A percentile compares a stretch with the other conserved stretches of the same genome.
Conservation (phyloP, 2,113 vertebrate species). For the Tursiops truncatus region DNA sequence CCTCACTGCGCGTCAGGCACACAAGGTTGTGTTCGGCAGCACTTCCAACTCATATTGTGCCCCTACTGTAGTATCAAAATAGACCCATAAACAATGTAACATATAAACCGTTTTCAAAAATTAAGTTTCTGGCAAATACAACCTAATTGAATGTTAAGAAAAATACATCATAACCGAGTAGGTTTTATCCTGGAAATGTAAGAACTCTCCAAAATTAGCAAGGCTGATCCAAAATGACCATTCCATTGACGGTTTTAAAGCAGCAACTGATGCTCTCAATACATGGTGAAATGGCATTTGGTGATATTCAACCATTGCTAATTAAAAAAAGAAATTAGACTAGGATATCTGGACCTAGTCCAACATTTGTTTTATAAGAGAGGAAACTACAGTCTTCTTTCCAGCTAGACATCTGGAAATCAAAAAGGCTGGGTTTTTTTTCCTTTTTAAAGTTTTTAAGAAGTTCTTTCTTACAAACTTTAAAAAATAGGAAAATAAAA, state of each 20-base stretch:
- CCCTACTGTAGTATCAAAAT: neutral
- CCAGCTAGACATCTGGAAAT: neutral
- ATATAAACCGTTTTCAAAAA: neutral
- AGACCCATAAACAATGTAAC: neutral
- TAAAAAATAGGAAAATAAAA: neutral
- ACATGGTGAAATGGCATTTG: neutral
- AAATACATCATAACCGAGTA: neutral
- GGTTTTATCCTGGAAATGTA: neutral
- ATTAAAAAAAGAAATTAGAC: neutral
- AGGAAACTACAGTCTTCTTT: neutral
- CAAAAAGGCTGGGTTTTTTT: neutral
- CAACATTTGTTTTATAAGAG: neutral
- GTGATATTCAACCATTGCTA: neutral
- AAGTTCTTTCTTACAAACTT: neutral
- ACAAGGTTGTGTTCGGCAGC: neutral
- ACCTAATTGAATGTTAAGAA: neutral
- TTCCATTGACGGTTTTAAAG: neutral
- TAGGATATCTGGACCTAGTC: neutral
- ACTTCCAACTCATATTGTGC: neutral
- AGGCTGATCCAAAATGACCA: neutral
- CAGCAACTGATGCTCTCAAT: neutral
- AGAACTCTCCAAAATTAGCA: neutral
- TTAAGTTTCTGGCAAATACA: neutral
- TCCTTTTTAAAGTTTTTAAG: neutral
- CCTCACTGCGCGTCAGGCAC: neutral